A percentile compares a stretch with the other conserved stretches of the same genome.
Conservation (phyloP, 1,140 invertebrate genomes). For the Physella acuta region DNA sequence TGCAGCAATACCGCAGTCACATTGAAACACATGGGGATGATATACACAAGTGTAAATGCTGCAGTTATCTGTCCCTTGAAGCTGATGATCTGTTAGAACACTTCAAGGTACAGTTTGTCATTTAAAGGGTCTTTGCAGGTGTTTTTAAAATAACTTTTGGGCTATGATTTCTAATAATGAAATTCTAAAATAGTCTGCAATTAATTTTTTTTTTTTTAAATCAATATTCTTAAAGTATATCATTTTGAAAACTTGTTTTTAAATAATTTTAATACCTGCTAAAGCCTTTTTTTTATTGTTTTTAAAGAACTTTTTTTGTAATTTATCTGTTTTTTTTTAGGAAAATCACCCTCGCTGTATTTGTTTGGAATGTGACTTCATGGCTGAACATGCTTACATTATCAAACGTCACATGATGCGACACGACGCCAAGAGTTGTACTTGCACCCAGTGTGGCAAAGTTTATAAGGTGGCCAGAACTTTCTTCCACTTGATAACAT, state of each 20-base stretch:
- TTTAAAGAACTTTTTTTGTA: neutral
- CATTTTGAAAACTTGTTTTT: no score
- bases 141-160: no score
- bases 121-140: no score
- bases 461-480: constrained; percentile 60
- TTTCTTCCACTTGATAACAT: no score
- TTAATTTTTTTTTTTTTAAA: no score
- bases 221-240: no score
- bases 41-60: constrained; percentile 57
- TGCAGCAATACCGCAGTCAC: constrained; percentile 58
- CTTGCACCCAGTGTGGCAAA: constrained; percentile 59
- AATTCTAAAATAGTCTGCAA: no score
- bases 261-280: no score
- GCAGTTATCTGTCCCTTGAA: constrained; percentile 51
- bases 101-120: constrained; percentile 53
- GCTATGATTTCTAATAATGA: no score
- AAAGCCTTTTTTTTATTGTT: neutral
- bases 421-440: constrained; percentile 53
- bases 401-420: constrained; percentile 60
- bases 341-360: constrained; percentile 58
- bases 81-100: constrained; percentile 53
- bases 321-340: constrained; percentile 38
- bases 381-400: constrained; percentile 59
- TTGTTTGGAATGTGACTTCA: constrained; percentile 57
- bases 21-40: constrained; percentile 49